Evolutionary conservation across 1,140 invertebrate genomes (phyloP).

Genomic region (Sitophilus oryzae): DNA sequence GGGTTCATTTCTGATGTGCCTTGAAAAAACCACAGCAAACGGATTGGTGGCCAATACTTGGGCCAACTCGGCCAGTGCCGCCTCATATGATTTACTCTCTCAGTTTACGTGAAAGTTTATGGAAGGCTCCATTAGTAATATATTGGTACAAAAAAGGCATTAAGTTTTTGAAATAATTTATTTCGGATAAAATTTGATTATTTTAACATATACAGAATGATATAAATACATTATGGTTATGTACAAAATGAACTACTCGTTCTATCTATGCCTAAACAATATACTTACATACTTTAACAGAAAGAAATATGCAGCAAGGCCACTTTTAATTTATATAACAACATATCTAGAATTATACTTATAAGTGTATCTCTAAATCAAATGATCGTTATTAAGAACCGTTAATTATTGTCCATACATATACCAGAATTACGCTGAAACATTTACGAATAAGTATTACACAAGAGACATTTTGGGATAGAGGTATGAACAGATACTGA

Average conservation of each 20-base stretch:
- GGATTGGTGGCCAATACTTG: too few relatives aligned
- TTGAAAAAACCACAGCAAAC: too few relatives aligned
- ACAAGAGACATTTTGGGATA: too few relatives aligned
- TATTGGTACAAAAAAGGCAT: not conserved
- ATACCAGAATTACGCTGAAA: not conserved
- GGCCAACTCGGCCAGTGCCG: too few relatives aligned
- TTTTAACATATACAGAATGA: not conserved
- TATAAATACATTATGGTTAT: not conserved
- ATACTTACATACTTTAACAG: not conserved
- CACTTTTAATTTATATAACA: not conserved
- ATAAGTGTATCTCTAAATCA: not conserved
- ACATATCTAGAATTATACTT: not conserved
- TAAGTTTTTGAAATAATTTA: not conserved
- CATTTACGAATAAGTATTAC: not conserved
- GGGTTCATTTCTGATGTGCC: too few relatives aligned
- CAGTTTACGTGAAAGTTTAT: too few relatives aligned
- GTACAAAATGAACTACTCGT: not conserved
- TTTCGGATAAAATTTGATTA: not conserved
- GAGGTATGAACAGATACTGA: too few relatives aligned
- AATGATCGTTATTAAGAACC: not conserved
- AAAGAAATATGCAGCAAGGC: not conserved
- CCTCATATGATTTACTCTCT: too few relatives aligned
- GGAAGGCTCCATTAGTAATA: too few relatives aligned
- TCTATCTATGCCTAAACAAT: not conserved
- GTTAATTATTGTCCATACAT: not conserved